Evolutionary conservation across 64 coral and sea anemone genomes (phyloP), one percentile per base, ranked within the genome.

Genomic region (Actinia tenebrosa): DNA sequence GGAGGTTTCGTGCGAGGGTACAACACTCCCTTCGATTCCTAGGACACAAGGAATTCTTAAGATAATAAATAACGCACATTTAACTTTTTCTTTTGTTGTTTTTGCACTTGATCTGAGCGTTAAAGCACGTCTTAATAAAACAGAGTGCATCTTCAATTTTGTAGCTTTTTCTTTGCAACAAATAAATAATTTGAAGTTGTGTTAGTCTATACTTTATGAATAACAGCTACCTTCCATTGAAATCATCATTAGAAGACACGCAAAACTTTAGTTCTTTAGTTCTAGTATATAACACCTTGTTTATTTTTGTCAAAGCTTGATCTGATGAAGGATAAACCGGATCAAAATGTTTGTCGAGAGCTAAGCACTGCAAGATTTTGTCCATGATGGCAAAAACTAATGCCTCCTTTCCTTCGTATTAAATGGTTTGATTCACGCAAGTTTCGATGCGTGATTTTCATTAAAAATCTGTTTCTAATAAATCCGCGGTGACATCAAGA

Each of bases 11-110:
- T 42, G 27, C 42, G 25, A 14, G 3, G 25, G 27, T 7, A 14
- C 69, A 75, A 75, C 26, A 75, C 69, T 75, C 23, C 69, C n/a
- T 75, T 75, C 19, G 15, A 75, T 75, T 75, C 69, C 26, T 75
- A 10, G 13, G 25, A 71, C 4, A 71, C 6, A 11, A 75, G 69
- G 27, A 75, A 75, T 75, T 75, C 69, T 75, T 30, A 37, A 27
- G 26, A 43, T 75, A 75, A 75, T 4, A 75, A 14, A 75, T 42
- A 75, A 8, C 69, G 42, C 69, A 75, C 69, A 30, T 75, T 75
- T 8, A 27, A 30, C 69, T 50, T 5, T 50, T 50, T 50, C 7
- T 11, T 27, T 30, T 75, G 69, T 42, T 75, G 69, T 75, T 30
- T 75, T 75, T 42, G 25, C 69, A 75, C 69, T 75, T 30, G 69